Percentiles rank a stretch among this genome's conserved stretches.
These are phyloP conservation scores for Lottia scabra DNA, from an alignment of 2,888 invertebrate species.

Conservation along the genomic window DNA sequence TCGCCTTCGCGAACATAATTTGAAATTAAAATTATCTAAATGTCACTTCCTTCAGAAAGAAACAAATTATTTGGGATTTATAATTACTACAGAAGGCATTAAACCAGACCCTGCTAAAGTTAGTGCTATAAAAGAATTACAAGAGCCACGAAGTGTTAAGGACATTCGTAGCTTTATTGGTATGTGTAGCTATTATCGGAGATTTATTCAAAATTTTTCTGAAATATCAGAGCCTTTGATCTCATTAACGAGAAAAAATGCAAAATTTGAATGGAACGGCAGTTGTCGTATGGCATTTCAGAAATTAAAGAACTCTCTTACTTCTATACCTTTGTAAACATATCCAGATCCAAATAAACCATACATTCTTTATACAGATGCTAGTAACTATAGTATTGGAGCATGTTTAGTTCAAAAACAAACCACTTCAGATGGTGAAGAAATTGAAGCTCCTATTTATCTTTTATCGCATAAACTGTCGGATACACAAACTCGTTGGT, in stretches of 20 bases:
- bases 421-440: not conserved
- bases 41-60: slow-evolving; percentile 2
- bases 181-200: slow-evolving; percentile 5
- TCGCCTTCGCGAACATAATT: not conserved
- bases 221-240: not conserved
- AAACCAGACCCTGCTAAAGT: not conserved
- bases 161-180: slow-evolving; percentile 6
- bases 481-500: slow-evolving; percentile 7
- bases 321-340: slow-evolving; percentile 9
- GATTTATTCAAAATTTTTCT: slow-evolving; percentile 4
- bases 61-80: not conserved
- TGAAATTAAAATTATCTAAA: slow-evolving; percentile 7
- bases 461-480: slow-evolving; percentile 1
- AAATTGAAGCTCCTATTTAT: not conserved
- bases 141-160: not conserved
- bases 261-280: not conserved
- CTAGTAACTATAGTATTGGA: not conserved
- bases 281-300: not conserved
- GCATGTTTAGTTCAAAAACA: slow-evolving; percentile 7
- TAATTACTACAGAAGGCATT: not conserved
- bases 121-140: not conserved
- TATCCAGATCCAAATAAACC: slow-evolving; percentile 8
- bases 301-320: slow-evolving; percentile 17
- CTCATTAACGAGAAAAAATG: slow-evolving; percentile 12
- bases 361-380: slow-evolving; percentile 16